Base-by-base conservation (phyloP, 2,888 invertebrate genomes). In the Anodontia alba region DNA sequence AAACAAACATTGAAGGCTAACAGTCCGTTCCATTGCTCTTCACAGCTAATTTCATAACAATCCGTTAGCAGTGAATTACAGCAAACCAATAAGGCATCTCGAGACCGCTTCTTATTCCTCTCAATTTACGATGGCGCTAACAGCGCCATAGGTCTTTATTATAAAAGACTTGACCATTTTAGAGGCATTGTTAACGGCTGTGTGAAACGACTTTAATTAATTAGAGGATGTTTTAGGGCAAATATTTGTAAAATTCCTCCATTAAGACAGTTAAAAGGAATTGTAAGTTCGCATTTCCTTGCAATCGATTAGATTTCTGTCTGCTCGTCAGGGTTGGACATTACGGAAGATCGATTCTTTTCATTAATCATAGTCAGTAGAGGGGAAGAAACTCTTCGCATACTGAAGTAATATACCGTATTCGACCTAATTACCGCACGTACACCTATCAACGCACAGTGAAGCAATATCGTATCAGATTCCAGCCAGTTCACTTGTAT, bases 201-300 rank as follows among this genome's bases (percentile, higher is more conserved):
- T 71, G 67, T 70, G 79, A 83, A 86, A 77, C 79, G 73, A 49
- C 83, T 86, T 83, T 81, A 86, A 86, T 86, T 86, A 86, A 86
- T 86, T 86, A 86, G 83, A 51, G 75, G 75, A 70, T 74, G 73
- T 75, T 83, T 23, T 74, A 75, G 79, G 79, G 81, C 86, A 86
- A 86, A 86, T 86, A 86, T 86, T 86, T 86, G 86, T 83, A 76
- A 86, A 85, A 79, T 77, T 79, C 54, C 78, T 77, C 76, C 78
- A 74, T 79, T 86, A 78, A 71, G 70, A 70, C 51, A 62, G 62
- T 76, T 70, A 78, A 86, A 83, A 74, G 78, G 78, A 54, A 57
- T 74, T 69, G 68, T 67, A 71, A 70, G 70, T 67, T 49, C 71
- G 73, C 75, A 77, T 74, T 86, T 83, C 80, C 80, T 83, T 81